A percentile compares a stretch with the other conserved stretches of the same genome.
Evolutionary conservation across 2,113 vertebrate species (phyloP).

Genomic region (Lagopus muta): DNA sequence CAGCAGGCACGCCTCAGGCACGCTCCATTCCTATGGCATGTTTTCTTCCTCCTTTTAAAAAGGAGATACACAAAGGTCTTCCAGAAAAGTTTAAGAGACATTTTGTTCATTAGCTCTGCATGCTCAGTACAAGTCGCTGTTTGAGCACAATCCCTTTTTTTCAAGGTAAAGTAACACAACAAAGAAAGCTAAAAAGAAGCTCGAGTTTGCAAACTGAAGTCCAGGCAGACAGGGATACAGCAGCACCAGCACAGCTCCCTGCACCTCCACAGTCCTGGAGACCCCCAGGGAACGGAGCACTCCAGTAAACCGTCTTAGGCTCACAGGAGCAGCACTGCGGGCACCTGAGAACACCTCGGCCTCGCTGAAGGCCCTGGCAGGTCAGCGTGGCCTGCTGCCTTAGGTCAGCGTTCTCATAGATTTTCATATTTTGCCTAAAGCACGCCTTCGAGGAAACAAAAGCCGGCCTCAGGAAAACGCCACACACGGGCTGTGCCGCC

Average conservation of each 20-base stretch:
- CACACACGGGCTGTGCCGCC: rapidly evolving
- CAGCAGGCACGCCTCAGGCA: background rate
- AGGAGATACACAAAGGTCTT: background rate
- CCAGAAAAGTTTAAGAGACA: background rate
- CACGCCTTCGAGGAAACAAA: rapidly evolving
- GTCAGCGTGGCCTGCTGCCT: background rate
- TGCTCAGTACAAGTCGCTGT: background rate
- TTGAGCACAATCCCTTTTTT: background rate
- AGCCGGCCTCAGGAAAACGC: rapidly evolving
- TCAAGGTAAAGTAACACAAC: background rate
- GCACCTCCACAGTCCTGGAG: rapidly evolving
- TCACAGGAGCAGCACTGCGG: background rate
- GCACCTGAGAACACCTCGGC: rapidly evolving
- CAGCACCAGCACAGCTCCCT: no score
- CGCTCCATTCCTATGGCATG: background rate
- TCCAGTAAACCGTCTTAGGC: background rate
- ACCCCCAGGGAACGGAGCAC: background rate
- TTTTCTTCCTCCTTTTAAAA: background rate
- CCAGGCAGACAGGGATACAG: background rate
- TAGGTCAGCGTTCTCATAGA: rapidly evolving
- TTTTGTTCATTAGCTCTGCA: background rate
- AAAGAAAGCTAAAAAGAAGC: background rate
- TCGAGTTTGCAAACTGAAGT: background rate
- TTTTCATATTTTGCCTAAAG: background rate
- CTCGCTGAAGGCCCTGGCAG: background rate